phyloP scores from a whole-genome alignment of 1,140 invertebrate genomes.

The Leptestheria dahalacensis region DNA sequence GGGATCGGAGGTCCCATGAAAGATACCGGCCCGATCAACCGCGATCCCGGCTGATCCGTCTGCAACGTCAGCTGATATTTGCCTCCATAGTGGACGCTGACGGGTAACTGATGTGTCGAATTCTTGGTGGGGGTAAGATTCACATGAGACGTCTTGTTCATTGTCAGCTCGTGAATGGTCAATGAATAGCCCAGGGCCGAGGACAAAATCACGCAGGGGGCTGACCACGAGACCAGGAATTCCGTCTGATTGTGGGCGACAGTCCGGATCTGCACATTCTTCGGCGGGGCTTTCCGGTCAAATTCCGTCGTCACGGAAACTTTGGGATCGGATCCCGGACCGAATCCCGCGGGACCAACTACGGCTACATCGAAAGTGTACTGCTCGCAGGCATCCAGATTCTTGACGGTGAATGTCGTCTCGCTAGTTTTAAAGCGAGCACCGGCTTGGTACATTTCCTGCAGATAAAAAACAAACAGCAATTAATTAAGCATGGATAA shows the following conservation, averaged over 20 bases:
- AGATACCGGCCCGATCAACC: constrained; percentile 4
- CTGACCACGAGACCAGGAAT: constrained; percentile 32
- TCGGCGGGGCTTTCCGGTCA: constrained; percentile 42
- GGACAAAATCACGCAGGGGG: constrained; percentile 19
- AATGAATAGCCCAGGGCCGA: constrained; percentile 25
- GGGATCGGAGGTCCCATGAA: constrained; percentile 40
- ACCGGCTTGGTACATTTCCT: constrained; percentile 13
- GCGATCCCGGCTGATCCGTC: constrained; percentile 2
- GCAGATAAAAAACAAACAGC: not conserved
- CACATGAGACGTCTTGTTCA: constrained; percentile 9
- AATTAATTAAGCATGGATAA: no score
- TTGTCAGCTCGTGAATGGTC: constrained; percentile 12
- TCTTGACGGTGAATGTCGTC: constrained; percentile 37
- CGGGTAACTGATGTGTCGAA: constrained; percentile 26
- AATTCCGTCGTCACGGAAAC: constrained; percentile 42
- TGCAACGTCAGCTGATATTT: constrained; percentile 30
- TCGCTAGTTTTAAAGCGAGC: constrained; percentile 32
- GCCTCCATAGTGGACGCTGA: constrained; percentile 40
- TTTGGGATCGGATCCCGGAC: constrained; percentile 39
- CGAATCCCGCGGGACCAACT: constrained; percentile 40
- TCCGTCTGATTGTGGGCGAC: constrained; percentile 22
- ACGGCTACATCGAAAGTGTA: constrained; percentile 59
- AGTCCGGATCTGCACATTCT: constrained; percentile 31
- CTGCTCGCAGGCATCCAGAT: constrained; percentile 50
- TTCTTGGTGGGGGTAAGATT: constrained; percentile 25